These are phyloP conservation scores for Theretra japonica DNA, from an alignment of 2,888 invertebrate genomes.

Conservation along the genomic window DNA sequence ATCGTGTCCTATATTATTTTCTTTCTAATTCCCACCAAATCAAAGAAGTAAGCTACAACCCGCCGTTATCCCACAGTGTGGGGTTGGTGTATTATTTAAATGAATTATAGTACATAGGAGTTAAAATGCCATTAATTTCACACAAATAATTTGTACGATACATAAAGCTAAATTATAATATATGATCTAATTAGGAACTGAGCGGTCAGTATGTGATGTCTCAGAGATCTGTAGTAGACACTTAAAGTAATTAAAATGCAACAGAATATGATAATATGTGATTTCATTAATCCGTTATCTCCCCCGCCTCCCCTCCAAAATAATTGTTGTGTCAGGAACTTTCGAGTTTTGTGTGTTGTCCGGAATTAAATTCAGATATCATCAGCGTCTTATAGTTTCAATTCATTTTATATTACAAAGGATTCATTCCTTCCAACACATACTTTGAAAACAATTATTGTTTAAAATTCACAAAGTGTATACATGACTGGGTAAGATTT, in stretches of 20 bases:
- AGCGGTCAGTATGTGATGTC: constrained; percentile 75
- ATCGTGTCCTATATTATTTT: neutral
- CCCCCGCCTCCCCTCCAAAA: constrained; percentile 32
- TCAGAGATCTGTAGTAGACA: constrained; percentile 71
- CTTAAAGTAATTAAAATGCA: constrained; percentile 78
- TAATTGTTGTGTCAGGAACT: constrained; percentile 56
- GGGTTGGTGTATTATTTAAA: neutral
- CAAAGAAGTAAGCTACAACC: too few species aligned
- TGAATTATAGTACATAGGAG: neutral
- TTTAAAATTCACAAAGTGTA: constrained; percentile 18
- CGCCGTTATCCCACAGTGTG: too few species aligned
- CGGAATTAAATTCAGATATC: constrained; percentile 12
- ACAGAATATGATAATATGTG: constrained; percentile 53
- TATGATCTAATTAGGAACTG: constrained; percentile 83
- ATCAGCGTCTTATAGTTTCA: neutral
- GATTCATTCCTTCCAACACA: neutral
- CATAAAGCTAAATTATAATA: constrained; percentile 72
- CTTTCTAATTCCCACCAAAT: too few species aligned
- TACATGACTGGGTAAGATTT: constrained; percentile 9
- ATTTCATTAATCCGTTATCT: constrained; percentile 34
- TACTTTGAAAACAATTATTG: constrained; percentile 12
- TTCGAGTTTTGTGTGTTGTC: constrained; percentile 39
- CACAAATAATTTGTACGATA: constrained; percentile 49
- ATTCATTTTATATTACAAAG: neutral
- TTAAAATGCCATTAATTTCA: constrained; percentile 32